Percentiles rank a stretch among this genome's conserved stretches.
phyloP scores from a whole-genome alignment of 2,797 vertebrate genomes.

The Avahi laniger region DNA sequence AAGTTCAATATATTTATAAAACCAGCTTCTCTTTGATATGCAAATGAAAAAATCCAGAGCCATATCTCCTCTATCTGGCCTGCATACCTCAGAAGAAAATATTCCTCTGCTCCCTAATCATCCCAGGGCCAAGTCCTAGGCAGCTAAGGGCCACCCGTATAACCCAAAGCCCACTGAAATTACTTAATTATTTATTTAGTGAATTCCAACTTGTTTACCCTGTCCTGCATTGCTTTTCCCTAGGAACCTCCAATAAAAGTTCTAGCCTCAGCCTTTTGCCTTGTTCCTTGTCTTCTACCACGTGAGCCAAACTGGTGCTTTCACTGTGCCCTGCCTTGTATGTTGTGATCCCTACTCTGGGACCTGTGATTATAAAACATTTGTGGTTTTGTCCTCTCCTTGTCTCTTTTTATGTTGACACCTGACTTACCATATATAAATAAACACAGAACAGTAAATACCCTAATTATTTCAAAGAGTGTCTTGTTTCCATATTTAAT shows the following conservation, averaged over 20 bases:
- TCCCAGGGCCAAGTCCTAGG: too few relatives aligned
- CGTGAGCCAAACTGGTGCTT: not conserved
- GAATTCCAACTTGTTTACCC: not conserved
- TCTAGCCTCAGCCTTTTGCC: not conserved
- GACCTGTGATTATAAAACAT: not conserved
- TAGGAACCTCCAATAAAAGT: not conserved
- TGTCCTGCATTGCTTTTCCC: not conserved
- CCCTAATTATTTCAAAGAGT: not conserved
- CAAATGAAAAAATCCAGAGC: not conserved
- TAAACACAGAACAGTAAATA: not conserved
- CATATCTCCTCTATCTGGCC: not conserved
- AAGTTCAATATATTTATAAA: not conserved
- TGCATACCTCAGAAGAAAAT: not conserved
- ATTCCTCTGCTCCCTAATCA: not conserved
- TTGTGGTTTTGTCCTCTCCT: not conserved
- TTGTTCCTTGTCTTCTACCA: not conserved
- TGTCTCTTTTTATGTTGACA: not conserved
- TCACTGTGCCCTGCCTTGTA: not conserved
- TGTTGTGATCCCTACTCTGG: not conserved
- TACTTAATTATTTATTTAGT: not conserved
- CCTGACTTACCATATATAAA: not conserved
- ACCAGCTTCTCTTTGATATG: not conserved
- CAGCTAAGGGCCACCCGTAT: not conserved
- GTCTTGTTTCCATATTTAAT: not conserved
- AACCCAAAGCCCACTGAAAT: not conserved